Evolutionary conservation across 2,797 vertebrate genomes (phyloP).

Genomic region (Phrynocephalus vlangalii): DNA sequence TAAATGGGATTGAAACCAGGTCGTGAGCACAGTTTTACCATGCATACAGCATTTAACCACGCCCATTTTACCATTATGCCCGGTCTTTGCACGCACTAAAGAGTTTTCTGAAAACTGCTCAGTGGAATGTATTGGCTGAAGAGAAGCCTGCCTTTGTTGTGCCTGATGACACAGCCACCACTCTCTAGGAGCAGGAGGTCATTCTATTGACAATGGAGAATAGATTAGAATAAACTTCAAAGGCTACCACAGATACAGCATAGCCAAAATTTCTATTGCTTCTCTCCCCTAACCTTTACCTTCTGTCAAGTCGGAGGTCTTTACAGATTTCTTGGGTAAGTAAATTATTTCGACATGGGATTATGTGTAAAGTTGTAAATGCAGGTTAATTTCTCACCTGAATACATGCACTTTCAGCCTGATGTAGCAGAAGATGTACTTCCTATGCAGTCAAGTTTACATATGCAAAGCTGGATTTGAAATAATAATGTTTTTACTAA

Average conservation of each 20-base stretch:
- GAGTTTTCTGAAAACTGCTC: too few species aligned
- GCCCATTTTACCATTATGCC: too few species aligned
- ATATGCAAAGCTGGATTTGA: background rate
- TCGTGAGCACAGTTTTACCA: too few species aligned
- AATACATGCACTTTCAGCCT: background rate
- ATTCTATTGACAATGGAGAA: constrained; percentile 41
- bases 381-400: background rate
- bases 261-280: too few species aligned
- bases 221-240: constrained; percentile 67
- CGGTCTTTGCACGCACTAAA: too few species aligned
- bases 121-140: background rate
- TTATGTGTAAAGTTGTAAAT: background rate
- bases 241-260: constrained; percentile 39
- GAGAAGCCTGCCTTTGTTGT: too few species aligned
- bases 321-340: constrained; percentile 53
- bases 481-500: background rate
- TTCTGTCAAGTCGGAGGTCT: constrained; percentile 57
- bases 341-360: constrained; percentile 24
- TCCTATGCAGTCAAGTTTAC: too few species aligned
- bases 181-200: too few species aligned
- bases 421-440: background rate
- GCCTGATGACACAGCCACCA: too few species aligned
- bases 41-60: too few species aligned
- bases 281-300: background rate
- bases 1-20: too few species aligned